A percentile compares a stretch with the other conserved stretches of the same genome.
phyloP scores from a whole-genome alignment of 2,888 invertebrate genomes.

The Mesodorylaimus sp. region DNA sequence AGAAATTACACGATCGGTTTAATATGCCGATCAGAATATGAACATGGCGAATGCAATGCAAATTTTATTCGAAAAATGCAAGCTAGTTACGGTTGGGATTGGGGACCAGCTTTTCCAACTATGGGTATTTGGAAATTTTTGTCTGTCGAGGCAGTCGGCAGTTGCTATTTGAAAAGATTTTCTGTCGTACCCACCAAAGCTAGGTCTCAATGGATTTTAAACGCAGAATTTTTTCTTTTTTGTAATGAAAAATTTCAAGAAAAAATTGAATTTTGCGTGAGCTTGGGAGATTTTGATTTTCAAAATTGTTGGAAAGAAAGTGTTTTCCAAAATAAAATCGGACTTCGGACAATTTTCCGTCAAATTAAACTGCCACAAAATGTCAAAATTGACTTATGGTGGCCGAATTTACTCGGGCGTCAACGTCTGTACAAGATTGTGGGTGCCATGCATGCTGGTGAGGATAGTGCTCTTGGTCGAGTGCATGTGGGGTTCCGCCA shows the following conservation, averaged over 20 bases:
- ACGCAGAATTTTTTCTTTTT: not conserved
- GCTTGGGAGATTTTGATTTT: too few relatives aligned
- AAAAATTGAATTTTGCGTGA: too few relatives aligned
- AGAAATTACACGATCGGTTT: slow-evolving; percentile 19
- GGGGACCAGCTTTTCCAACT: slow-evolving; percentile 86
- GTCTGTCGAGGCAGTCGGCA: not conserved
- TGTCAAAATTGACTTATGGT: slow-evolving; percentile 52
- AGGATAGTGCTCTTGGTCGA: slow-evolving; percentile 6
- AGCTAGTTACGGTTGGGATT: slow-evolving; percentile 84
- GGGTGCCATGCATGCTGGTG: slow-evolving; percentile 38
- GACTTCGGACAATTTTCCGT: too few relatives aligned
- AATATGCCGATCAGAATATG: slow-evolving; percentile 22
- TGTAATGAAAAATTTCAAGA: not conserved
- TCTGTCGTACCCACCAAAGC: not conserved
- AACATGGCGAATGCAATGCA: slow-evolving; percentile 73
- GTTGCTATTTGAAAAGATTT: not conserved
- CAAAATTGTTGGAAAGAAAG: too few relatives aligned
- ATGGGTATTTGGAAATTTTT: slow-evolving; percentile 53
- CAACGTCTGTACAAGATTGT: slow-evolving; percentile 52
- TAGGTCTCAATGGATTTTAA: not conserved
- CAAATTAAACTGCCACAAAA: too few relatives aligned
- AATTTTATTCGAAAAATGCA: slow-evolving; percentile 54
- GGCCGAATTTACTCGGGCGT: slow-evolving; percentile 78
- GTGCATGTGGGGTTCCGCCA: slow-evolving; percentile 64
- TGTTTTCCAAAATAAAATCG: too few relatives aligned